Base-by-base conservation (phyloP, 2,888 invertebrate genomes). In the Pasiphila rectangulata region DNA sequence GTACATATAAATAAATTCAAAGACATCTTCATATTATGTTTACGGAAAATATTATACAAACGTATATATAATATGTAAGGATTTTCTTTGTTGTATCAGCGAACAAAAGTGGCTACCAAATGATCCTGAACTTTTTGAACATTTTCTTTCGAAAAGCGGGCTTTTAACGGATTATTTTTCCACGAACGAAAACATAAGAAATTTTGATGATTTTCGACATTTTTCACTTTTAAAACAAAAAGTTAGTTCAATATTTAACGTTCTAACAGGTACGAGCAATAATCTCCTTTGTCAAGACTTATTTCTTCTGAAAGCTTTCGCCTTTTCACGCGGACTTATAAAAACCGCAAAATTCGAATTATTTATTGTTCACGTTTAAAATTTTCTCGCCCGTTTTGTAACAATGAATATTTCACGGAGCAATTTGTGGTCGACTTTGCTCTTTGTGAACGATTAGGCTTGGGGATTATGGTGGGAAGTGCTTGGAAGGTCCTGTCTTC, bases 221-320 rank as follows among this genome's bases (percentile, higher is more conserved):
- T 46, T 27, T 30, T 23, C 25, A 24, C 29, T 24, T 9, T n/a
- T 40, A 32, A 38, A 51, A 48, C 38, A 54, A 46, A 51, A 50
- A 48, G 44, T 37, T 45, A 46, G 32, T 45, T 46, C 37, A 42
- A 45, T 56, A 73, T 72, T 72, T 65, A 74, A 70, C 65, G 62
- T 64, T 75, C 37, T 72, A 69, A 69, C 67, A 69, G 66, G 69
- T 67, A 55, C 36, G 69, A 71, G 63, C 66, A 69, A 70, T 79
- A 83, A 83, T 83, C 82, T 78, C 73, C 77, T 82, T 83, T 80
- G 75, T 77, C 66, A 72, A 74, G 76, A 74, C 79, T 81, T 81
- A 79, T 75, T 76, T 79, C 73, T 59, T 62, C 66, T 77, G 72
- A 80, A 81, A 83, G 83, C 83, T 74, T 76, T 74, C 38, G 62